Base-by-base conservation (phyloP, 2,113 vertebrate genomes). In the Gymnocephalus cernua region DNA sequence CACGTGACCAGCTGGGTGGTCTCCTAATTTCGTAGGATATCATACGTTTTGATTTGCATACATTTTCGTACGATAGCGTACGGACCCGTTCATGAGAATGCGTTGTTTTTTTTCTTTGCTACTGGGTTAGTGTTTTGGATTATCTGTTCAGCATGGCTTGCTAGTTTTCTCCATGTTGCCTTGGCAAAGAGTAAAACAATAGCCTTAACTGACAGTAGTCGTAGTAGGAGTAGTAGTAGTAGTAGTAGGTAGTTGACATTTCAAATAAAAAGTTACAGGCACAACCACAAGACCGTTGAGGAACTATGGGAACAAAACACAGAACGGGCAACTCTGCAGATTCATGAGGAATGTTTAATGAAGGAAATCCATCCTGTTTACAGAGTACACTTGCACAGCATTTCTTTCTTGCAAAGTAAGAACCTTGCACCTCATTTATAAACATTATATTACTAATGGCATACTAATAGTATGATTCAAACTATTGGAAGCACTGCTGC, bases 291-390 rank as follows among this genome's bases (percentile, higher is more conserved):
- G 29, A 38, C 23, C 4, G 2, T 9, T 56, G 41, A 68, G 14
- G 25, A 62, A 58, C 59, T 72, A 47, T 72, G 23, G 21, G 59
- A 59, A 44, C 32, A 38, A 83, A 48, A 51, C 15, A 61, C 51
- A 32, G 65, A 72, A 35, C 15, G 29, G 32, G 19, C 29, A 4
- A 51, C n/a, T 15, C 16, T 59, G 35, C 70, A 67, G 54, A 80
- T 32, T 64, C 29, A 61, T 9, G 48, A 63, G 65, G 19, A 54
- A 16, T 0, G 16, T 67, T 81, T 72, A 75, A 67, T 67, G 23
- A 77, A 78, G 66, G 69, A 70, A 51, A 84, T 82, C 82, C 59
- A 58, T 79, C 56, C 29, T 85, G 65, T 75, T 65, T 62, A 59
- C 76, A 66, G 44, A 82, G 53, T 19, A 29, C 64, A 74, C 64